Percentiles rank a stretch among this genome's conserved stretches.
Conservation (phyloP, 2,797 vertebrate species). For the Brachymystax lenok region DNA sequence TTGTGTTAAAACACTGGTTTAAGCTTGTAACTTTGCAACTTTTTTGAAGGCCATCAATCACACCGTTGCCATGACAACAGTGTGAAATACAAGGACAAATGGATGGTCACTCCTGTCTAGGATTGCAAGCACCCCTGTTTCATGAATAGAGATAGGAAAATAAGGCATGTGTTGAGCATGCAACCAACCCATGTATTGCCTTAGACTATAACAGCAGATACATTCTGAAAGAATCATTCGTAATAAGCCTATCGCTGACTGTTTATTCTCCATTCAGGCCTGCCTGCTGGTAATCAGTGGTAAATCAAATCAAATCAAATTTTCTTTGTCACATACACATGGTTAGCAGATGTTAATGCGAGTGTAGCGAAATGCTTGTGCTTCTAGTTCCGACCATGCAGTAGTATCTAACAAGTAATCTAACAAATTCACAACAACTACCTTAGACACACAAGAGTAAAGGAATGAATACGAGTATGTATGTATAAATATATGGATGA, state of each 20-base stretch:
- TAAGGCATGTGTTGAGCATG: neutral
- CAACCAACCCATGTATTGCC: neutral
- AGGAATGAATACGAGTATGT: too few relatives aligned
- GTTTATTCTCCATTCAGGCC: neutral
- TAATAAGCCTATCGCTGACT: neutral
- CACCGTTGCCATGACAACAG: neutral
- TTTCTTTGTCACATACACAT: too few relatives aligned
- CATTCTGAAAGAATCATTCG: conserved; percentile 14
- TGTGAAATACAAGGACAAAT: neutral
- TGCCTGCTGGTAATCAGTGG: conserved; percentile 24
- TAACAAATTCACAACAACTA: too few relatives aligned
- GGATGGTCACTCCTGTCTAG: neutral
- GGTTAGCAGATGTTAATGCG: too few relatives aligned
- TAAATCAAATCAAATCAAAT: neutral
- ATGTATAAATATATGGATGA: too few relatives aligned
- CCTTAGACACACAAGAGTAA: too few relatives aligned
- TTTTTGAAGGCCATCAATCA: neutral
- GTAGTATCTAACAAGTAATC: too few relatives aligned
- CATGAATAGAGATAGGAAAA: neutral
- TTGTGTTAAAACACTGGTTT: neutral
- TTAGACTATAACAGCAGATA: conserved; percentile 1
- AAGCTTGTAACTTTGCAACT: neutral
- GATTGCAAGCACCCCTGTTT: neutral
- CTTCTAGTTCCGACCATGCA: too few relatives aligned
- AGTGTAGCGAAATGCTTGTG: too few relatives aligned